phyloP scores from a whole-genome alignment of 2,888 invertebrate genomes.

The Acrobasis suavella region DNA sequence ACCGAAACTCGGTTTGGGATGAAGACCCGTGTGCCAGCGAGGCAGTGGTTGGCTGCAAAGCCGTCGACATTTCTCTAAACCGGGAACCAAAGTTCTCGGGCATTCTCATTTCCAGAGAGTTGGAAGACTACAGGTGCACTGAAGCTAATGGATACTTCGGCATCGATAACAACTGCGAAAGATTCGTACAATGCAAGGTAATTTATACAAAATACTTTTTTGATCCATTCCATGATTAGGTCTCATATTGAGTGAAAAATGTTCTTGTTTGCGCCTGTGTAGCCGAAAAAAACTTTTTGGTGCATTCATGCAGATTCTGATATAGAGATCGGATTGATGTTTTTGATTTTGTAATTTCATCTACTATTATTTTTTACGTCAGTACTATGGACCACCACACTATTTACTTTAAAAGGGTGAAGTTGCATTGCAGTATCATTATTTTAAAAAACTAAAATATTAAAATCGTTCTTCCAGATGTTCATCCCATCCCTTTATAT shows the following conservation, averaged over 20 bases:
- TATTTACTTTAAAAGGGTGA: too few relatives aligned
- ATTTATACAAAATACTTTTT: not conserved
- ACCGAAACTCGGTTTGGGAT: not conserved
- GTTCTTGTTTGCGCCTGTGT: too few relatives aligned
- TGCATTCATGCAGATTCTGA: too few relatives aligned
- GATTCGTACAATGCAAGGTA: constrained; percentile 21
- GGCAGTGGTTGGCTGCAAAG: constrained; percentile 9
- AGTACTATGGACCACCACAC: too few relatives aligned
- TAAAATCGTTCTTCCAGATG: not conserved
- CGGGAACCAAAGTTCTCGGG: not conserved
- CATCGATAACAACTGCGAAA: constrained; percentile 17
- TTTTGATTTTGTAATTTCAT: too few relatives aligned
- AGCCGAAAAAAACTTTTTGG: too few relatives aligned
- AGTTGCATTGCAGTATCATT: too few relatives aligned
- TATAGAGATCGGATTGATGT: too few relatives aligned
- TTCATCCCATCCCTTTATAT: constrained; percentile 8
- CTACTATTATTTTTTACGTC: too few relatives aligned
- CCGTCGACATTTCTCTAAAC: not conserved
- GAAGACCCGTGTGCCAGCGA: constrained; percentile 14
- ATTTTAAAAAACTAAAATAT: not conserved
- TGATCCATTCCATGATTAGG: too few relatives aligned
- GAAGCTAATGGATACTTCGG: constrained; percentile 10
- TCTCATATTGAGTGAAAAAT: too few relatives aligned
- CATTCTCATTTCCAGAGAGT: not conserved
- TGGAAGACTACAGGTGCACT: constrained; percentile 2